Evolutionary conservation across 2,797 vertebrate genomes (phyloP).

Genomic region (Hippopotamyrus pictus): DNA sequence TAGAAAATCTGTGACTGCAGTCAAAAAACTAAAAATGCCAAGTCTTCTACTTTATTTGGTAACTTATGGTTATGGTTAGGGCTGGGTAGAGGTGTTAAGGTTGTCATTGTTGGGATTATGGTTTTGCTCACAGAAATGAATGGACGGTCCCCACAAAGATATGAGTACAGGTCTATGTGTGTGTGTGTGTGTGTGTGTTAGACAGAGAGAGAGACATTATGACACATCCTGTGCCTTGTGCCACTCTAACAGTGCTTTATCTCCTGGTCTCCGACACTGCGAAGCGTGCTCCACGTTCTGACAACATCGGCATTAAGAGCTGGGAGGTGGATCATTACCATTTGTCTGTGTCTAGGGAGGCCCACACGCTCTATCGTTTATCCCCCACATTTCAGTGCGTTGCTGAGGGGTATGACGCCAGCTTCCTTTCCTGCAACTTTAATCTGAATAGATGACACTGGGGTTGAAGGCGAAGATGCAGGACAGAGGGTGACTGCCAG

Average conservation of each 20-base stretch:
- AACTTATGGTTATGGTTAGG: too few species aligned
- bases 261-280: background rate
- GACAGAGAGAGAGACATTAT: background rate
- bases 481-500: background rate
- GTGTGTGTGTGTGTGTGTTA: background rate
- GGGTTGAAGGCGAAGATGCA: background rate
- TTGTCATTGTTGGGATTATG: background rate
- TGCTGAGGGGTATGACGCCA: background rate
- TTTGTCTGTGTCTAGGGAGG: background rate
- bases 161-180: background rate
- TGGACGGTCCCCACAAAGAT: too few species aligned
- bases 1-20: background rate
- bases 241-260: background rate
- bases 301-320: background rate
- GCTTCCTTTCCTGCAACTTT: background rate
- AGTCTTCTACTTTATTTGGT: too few species aligned
- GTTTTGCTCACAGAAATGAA: too few species aligned
- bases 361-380: background rate
- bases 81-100: too few species aligned
- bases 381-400: background rate
- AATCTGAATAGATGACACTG: background rate
- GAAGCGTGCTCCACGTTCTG: background rate
- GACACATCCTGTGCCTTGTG: background rate
- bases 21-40: too few species aligned
- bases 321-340: background rate